Conservation (phyloP, 2,113 vertebrate species). For the Mionectes macconnelli region DNA sequence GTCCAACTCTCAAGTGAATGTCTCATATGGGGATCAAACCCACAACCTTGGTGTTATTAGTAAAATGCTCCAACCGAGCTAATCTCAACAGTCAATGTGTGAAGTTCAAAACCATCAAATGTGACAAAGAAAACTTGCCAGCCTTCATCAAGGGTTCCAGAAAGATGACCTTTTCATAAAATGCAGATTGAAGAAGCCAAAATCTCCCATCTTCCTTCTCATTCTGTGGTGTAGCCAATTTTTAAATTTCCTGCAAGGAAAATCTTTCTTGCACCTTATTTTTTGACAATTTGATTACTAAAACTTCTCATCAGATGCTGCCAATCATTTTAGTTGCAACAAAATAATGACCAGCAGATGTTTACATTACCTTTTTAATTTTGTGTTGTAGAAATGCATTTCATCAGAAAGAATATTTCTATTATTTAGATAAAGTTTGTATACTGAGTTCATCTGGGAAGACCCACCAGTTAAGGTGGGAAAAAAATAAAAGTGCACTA, state of each 20-base stretch:
- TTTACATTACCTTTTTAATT: constrained; percentile 13
- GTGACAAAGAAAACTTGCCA: neutral
- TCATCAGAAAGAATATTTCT: neutral
- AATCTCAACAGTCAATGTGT: neutral
- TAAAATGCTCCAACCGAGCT: neutral
- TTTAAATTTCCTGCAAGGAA: neutral
- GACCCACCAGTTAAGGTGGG: neutral
- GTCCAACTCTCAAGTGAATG: neutral
- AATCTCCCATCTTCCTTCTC: neutral
- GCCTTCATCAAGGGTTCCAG: neutral
- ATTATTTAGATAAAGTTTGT: neutral
- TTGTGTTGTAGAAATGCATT: neutral
- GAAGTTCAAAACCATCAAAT: neutral
- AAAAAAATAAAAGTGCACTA: neutral
- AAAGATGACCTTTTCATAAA: neutral
- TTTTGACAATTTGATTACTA: neutral
- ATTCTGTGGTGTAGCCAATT: neutral
- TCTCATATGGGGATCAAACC: neutral
- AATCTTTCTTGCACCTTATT: neutral
- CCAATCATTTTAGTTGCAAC: neutral
- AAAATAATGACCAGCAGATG: neutral
- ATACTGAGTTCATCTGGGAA: neutral
- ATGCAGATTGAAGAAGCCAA: neutral
- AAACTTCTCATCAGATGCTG: neutral
- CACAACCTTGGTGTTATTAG: neutral